Evolutionary conservation across 2,888 invertebrate genomes (phyloP), one percentile per base, ranked within the genome.

Genomic region (Unio delphinus): DNA sequence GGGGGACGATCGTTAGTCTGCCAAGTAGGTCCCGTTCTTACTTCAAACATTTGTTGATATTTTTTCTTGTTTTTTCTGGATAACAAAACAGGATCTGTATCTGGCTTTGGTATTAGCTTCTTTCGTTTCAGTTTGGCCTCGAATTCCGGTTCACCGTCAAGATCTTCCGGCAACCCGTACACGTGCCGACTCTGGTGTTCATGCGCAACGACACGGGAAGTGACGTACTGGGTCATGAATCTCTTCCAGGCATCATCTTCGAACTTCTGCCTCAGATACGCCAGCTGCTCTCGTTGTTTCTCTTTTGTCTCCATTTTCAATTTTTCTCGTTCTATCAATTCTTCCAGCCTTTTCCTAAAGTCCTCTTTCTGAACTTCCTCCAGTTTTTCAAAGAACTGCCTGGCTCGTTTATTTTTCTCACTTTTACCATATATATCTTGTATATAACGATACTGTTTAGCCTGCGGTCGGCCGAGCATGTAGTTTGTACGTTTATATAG

Each of bases 151-250:
- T 74, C 66, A 28, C 60, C 68, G 55, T 58, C 70, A 1, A 74
- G 61, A 20, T 80, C 78, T 58, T 81, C 82, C 6, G 86, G 86
- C n/a, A 86, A 72, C 23, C 86, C 86, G 62, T 83, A 85, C 28
- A 80, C 73, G n/a, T 79, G 67, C 2, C 85, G 74, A 64, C 80
- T 80, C 62, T 65, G 77, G 55, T 77, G 74, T 64, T 84, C 84
- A 60, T 85, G 76, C 61, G 84, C 83, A 3, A 86, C 72, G n/a
- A 83, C 80, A 26, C 84, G 79, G 64, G 80, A 77, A 55, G 86
- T 86, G 55, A 86, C 84, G 68, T 86, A 86, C 70, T 86, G 86
- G 15, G 83, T 83, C 68, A 83, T 81, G 73, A 85, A 86, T 15
- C 86, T 78, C 23, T 80, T 74, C 76, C 78, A 77, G 61, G 84